These are phyloP conservation scores for Notechis scutatus DNA, from an alignment of 2,113 vertebrate genomes.

Conservation along the genomic window DNA sequence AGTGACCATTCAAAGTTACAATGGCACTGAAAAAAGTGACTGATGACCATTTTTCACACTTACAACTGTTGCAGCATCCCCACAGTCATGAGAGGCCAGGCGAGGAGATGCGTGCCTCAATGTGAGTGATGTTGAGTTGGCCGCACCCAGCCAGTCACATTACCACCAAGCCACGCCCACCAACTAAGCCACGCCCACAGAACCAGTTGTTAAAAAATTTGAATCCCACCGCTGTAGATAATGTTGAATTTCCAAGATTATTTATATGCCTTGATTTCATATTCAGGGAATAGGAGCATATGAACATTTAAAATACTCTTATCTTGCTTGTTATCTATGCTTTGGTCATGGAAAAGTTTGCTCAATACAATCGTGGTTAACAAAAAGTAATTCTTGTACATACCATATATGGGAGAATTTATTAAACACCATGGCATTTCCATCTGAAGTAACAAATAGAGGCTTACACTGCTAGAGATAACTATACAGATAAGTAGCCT, in stretches of 20 bases:
- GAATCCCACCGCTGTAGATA: background rate
- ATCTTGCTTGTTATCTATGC: background rate
- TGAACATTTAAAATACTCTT: background rate
- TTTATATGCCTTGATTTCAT: background rate
- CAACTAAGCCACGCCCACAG: too few species aligned
- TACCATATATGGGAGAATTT: background rate
- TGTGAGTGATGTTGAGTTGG: too few species aligned
- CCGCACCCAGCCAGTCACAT: too few species aligned
- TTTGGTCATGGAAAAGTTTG: background rate
- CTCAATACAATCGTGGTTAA: background rate
- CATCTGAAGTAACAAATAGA: background rate
- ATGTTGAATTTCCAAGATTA: background rate
- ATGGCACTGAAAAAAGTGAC: too few species aligned
- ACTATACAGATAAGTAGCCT: background rate
- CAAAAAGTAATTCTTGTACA: background rate
- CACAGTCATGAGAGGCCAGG: too few species aligned
- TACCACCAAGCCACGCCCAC: too few species aligned
- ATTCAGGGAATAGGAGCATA: background rate
- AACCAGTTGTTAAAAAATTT: too few species aligned
- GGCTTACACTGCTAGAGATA: background rate
- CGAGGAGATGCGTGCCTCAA: too few species aligned
- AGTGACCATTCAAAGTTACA: too few species aligned
- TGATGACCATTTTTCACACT: too few species aligned
- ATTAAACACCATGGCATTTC: background rate
- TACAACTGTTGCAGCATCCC: too few species aligned